Base-by-base conservation (phyloP, 2,888 invertebrate species). In the Drosophila siamana region DNA sequence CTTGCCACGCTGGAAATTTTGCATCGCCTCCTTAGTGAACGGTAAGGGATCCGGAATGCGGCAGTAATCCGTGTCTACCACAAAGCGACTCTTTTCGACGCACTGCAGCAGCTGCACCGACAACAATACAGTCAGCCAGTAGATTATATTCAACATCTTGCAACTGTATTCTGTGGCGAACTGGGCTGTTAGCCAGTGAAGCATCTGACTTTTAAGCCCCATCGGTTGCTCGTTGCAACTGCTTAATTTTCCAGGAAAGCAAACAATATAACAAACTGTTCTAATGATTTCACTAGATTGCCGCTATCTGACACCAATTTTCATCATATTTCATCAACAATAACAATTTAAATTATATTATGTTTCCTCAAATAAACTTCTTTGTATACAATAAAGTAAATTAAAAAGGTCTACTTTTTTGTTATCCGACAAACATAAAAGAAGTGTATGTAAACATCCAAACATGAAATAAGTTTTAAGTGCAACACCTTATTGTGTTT, bases 21-120 rank as follows among this genome's bases (percentile, higher is more conserved):
- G 90, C 88, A 92, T 93, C 2, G 94, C 92, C 64, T 93, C 93
- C 5, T 86, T 74, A 57, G 94, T 93, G 71, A 94, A 94, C 3
- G 94, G 93, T 84, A 94, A 93, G 61, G 94, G 78, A 69, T 94
- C 93, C 4, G 94, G 93, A 86, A 95, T 95, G 83, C 93, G 93
- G 80, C 95, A 95, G 80, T 93, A 93, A 38, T 94, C 92, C 80
- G 93, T 95, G 92, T 93, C 89, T 8, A 92, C 92, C 19, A 92
- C 78, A 68, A 89, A 92, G 1, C 24, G 40, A 4, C 15, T 6
- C 2, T 13, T 2, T 1, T n/a, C 2, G 15, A 22, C 8, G 33
- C 48, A 38, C 13, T 51, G 40, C 36, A 66, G 16, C 9, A 19
- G 3, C 3, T 28, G 8, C 0, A 40, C 2, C 1, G 50, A 4